A percentile compares a stretch with the other conserved stretches of the same genome.
These are phyloP conservation scores for Dryococelus australis DNA, from an alignment of 2,888 invertebrate species.

Conservation along the genomic window DNA sequence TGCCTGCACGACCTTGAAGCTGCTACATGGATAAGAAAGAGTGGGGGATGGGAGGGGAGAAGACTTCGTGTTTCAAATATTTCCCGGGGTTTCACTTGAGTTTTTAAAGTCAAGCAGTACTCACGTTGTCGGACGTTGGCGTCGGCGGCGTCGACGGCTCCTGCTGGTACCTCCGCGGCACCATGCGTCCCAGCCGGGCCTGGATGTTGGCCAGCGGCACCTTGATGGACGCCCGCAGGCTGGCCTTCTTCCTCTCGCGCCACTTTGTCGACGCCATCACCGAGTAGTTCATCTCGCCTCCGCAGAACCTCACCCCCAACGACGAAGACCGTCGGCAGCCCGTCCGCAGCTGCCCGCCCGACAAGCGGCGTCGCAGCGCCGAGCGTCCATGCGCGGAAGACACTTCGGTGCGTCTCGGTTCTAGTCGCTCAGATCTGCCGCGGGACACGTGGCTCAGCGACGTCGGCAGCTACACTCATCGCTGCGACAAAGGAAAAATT, in stretches of 20 bases:
- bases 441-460: too few species aligned
- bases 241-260: slow-evolving; percentile 8
- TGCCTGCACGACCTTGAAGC: too few species aligned
- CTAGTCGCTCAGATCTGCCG: too few species aligned
- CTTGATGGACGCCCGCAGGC: slow-evolving; percentile 27
- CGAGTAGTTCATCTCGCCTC: slow-evolving; percentile 20
- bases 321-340: background rate
- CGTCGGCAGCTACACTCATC: too few species aligned
- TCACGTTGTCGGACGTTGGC: background rate
- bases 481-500: too few species aligned
- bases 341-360: background rate
- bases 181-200: slow-evolving; percentile 12
- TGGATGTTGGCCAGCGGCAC: slow-evolving; percentile 23
- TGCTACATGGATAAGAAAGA: too few species aligned
- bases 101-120: background rate
- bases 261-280: slow-evolving; percentile 13
- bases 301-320: background rate
- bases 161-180: slow-evolving; percentile 9
- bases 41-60: too few species aligned
- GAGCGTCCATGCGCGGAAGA: background rate
- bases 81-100: too few species aligned
- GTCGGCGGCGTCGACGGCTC: slow-evolving; percentile 1
- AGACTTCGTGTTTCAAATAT: too few species aligned
- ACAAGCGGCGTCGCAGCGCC: background rate
- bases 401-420: too few species aligned